Conservation (phyloP, 2,888 invertebrate genomes). For the Disparrhopalites patrizii region DNA sequence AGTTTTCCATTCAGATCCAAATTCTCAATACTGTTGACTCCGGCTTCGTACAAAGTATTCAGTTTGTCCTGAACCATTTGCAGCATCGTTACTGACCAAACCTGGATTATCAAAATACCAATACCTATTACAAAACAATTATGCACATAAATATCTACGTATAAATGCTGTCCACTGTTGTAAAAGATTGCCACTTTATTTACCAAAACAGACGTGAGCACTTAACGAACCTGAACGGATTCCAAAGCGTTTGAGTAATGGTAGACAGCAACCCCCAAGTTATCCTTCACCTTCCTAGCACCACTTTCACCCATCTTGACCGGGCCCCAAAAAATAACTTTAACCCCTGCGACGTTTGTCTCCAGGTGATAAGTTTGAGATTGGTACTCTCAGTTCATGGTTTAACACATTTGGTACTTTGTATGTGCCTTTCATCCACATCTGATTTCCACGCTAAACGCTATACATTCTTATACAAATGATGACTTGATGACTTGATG, state of each 20-base stretch:
- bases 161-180: neutral
- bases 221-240: conserved; percentile 10
- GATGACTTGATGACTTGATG: no score
- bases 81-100: conserved; percentile 29
- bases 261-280: conserved; percentile 7
- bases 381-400: no score
- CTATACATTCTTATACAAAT: no score
- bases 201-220: neutral
- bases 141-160: neutral
- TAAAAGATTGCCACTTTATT: neutral
- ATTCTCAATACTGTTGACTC: conserved; percentile 30
- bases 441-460: no score
- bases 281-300: conserved; percentile 15
- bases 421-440: no score
- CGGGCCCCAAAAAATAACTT: neutral
- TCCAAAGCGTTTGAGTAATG: conserved; percentile 8
- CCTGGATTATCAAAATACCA: conserved; percentile 13
- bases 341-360: no score
- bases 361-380: no score
- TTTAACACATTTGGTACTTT: no score
- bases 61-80: conserved; percentile 32
- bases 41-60: conserved; percentile 29
- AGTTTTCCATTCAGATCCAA: conserved; percentile 31
- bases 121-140: neutral
- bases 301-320: conserved; percentile 13